These are phyloP conservation scores for Drosophila formosana DNA, from an alignment of 2,888 invertebrate species.

Conservation along the genomic window DNA sequence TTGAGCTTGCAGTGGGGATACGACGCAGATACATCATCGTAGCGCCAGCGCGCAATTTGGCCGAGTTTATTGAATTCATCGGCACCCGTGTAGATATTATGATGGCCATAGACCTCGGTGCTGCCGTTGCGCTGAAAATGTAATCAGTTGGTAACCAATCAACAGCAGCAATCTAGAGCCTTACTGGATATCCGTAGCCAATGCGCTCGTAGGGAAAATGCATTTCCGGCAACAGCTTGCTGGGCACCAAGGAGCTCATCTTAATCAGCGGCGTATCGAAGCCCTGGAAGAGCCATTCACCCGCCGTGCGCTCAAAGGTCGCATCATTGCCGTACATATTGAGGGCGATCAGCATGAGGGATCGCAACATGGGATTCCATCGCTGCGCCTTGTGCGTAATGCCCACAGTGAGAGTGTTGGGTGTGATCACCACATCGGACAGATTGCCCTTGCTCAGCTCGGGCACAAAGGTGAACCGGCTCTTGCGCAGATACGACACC, in stretches of 20 bases:
- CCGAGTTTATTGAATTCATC: conserved; percentile 88
- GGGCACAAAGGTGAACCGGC: conserved; percentile 88
- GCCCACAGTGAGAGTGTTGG: conserved; percentile 73
- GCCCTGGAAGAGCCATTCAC: conserved; percentile 91
- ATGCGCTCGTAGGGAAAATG: conserved; percentile 90
- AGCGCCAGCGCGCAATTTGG: conserved; percentile 90
- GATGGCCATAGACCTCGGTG: conserved; percentile 79
- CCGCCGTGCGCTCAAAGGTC: conserved; percentile 87
- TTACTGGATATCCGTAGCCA: conserved; percentile 92
- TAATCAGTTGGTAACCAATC: neutral
- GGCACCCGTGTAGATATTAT: conserved; percentile 91
- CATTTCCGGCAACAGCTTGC: conserved; percentile 85
- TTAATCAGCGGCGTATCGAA: conserved; percentile 91
- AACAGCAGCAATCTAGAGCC: conserved; percentile 8
- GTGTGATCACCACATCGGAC: conserved; percentile 60
- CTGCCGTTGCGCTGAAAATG: conserved; percentile 91
- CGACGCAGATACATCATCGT: conserved; percentile 86
- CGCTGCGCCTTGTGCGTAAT: conserved; percentile 52
- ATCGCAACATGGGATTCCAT: conserved; percentile 68
- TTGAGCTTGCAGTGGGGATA: conserved; percentile 87
- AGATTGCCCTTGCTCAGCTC: conserved; percentile 58
- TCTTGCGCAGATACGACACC: conserved; percentile 89
- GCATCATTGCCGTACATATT: conserved; percentile 86
- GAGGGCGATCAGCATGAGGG: conserved; percentile 86
- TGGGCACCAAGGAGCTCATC: conserved; percentile 85